Percentiles rank a stretch among this genome's conserved stretches.
These are phyloP conservation scores for Papilio gigon DNA, from an alignment of 2,888 invertebrate genomes.

Conservation along the genomic window DNA sequence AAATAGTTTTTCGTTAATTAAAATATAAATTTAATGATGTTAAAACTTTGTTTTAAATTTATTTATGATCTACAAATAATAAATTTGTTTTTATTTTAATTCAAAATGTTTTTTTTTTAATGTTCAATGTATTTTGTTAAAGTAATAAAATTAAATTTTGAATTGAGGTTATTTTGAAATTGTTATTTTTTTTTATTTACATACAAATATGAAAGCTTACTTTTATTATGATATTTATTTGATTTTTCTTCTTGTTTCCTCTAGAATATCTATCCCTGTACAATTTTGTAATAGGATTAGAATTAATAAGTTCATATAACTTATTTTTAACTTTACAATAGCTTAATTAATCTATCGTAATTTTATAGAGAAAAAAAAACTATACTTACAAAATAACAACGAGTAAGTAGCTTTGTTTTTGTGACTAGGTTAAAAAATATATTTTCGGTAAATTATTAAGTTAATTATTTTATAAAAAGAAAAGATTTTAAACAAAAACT, in stretches of 20 bases:
- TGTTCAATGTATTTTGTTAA: no score
- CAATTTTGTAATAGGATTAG: slow-evolving; percentile 44
- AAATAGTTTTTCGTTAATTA: not conserved
- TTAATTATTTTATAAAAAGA: slow-evolving; percentile 28
- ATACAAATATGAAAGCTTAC: slow-evolving; percentile 31
- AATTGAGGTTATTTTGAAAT: slow-evolving; percentile 26
- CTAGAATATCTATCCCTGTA: slow-evolving; percentile 45
- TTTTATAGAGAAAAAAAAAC: slow-evolving; percentile 30
- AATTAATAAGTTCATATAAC: slow-evolving; percentile 38
- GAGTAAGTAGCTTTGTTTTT: slow-evolving; percentile 42
- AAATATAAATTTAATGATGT: not conserved
- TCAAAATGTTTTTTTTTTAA: no score
- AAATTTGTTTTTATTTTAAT: no score
- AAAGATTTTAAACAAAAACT: slow-evolving; percentile 27
- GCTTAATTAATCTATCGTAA: slow-evolving; percentile 35
- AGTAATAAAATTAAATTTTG: slow-evolving; percentile 4
- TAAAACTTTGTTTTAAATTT: not conserved
- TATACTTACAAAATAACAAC: slow-evolving; percentile 38
- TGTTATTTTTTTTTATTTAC: slow-evolving; percentile 3
- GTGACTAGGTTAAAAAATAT: slow-evolving; percentile 44
- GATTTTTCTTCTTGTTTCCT: slow-evolving; percentile 9
- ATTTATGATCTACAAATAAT: not conserved
- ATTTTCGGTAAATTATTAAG: slow-evolving; percentile 33
- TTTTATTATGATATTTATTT: not conserved
- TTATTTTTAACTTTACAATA: slow-evolving; percentile 42